Evolutionary conservation across 2,888 invertebrate genomes (phyloP), one percentile per base, ranked within the genome.

Genomic region (Sarcophaga caerulescens): DNA sequence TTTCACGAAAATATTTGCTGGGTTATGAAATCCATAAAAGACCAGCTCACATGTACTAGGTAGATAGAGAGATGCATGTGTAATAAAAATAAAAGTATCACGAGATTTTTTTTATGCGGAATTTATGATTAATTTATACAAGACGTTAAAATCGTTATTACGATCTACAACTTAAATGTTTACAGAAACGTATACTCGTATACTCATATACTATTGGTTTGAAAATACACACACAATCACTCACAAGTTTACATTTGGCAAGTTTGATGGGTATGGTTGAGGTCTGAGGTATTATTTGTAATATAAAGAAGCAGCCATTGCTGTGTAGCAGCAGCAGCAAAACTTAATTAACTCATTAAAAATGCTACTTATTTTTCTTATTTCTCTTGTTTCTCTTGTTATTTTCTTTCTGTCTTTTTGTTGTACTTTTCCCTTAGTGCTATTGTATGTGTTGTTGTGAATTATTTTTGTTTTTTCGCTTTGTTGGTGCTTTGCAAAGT

Each of bases 311-410:
- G 3, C 52, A 35, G 8, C 35, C 35, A 35, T 35, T 2, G 69
- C 60, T 63, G 70, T 79, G 65, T 71, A 68, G 57, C 68, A 83
- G 69, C 59, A 57, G 83, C 82, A 89, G 89, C 89, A 90, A 91
- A 92, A 90, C 91, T 92, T 91, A 91, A 91, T 92, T 91, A 91
- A 92, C 92, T 91, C 90, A 91, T 91, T 91, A 91, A 90, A 89
- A 89, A 89, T 89, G 89, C 84, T 84, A 84, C 81, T 66, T 84
- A 75, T 84, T 77, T 71, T 60, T 47, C n/a, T 79, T 35, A 35
- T 35, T 35, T 35, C 35, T 35, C 35, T 10, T 35, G 8, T 35
- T 35, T 35, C 35, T 1, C 35, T 35, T 35, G 35, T 35, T 35
- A 2, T 35, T 35, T 10, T 35, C 2, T 10, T 35, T 8, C 8